These are phyloP conservation scores for Sebastiscus albofasciatus DNA, from an alignment of 2,797 vertebrate genomes.

Conservation along the genomic window DNA sequence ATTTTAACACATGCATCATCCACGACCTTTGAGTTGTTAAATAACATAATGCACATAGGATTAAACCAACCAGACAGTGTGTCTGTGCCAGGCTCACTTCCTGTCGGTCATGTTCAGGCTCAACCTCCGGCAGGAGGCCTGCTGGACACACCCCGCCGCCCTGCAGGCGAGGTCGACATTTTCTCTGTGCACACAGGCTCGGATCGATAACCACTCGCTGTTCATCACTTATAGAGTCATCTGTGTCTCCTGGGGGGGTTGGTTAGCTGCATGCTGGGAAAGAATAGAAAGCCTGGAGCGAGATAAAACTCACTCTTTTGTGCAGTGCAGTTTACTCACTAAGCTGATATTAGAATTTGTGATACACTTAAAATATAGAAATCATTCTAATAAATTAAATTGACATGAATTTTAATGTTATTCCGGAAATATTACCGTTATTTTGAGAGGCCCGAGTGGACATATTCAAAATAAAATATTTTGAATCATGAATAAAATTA, in stretches of 20 bases:
- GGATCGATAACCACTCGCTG: conserved; percentile 59
- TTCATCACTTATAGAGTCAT: conserved; percentile 47
- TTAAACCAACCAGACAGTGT: background rate
- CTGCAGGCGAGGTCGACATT: conserved; percentile 28
- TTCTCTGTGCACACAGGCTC: conserved; percentile 17
- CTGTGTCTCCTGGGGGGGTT: conserved; percentile 23
- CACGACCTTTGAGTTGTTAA: background rate
- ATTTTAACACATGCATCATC: background rate
- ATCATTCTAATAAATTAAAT: background rate
- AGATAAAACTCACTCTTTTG: background rate
- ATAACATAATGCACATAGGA: background rate
- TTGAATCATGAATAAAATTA: background rate
- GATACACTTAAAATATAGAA: background rate
- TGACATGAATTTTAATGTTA: background rate
- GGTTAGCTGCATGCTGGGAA: conserved; percentile 11
- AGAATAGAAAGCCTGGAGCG: background rate
- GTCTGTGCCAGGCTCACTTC: background rate
- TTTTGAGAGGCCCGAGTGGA: background rate
- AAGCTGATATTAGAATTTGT: background rate
- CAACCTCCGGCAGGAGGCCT: conserved; percentile 5
- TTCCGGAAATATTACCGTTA: background rate
- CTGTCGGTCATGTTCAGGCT: conserved; percentile 1
- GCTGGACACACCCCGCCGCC: conserved; percentile 30
- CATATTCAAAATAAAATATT: background rate
- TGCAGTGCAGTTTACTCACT: background rate